Conservation (phyloP, 2,888 invertebrate species). For the Criorhina ranunculi region DNA sequence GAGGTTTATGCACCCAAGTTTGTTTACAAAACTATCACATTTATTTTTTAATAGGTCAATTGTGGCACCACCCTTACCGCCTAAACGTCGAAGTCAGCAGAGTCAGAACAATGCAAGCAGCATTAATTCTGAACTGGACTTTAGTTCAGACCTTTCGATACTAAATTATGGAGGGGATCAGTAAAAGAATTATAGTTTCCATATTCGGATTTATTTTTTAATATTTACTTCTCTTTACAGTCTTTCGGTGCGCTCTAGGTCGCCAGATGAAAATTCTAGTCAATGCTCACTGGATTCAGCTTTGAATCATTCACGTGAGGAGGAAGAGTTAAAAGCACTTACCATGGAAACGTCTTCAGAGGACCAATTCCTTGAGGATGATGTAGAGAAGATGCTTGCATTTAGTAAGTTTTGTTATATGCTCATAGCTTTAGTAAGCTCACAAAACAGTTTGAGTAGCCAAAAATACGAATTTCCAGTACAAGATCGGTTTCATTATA, state of each 20-base stretch:
- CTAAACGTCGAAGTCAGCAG: conserved; percentile 87
- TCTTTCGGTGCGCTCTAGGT: conserved; percentile 91
- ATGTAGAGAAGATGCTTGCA: conserved; percentile 81
- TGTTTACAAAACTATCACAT: neutral
- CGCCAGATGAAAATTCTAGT: conserved; percentile 89
- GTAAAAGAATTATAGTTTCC: conserved; percentile 79
- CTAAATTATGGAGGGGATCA: conserved; percentile 88
- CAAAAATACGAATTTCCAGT: conserved; percentile 20
- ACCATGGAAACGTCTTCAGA: conserved; percentile 85
- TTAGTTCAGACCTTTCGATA: conserved; percentile 85
- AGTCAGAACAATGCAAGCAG: conserved; percentile 84
- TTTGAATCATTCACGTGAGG: conserved; percentile 93
- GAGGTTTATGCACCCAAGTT: neutral
- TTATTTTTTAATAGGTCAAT: conserved; percentile 78
- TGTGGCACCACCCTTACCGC: conserved; percentile 92
- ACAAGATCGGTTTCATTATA: conserved; percentile 40
- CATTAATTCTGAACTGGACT: conserved; percentile 82
- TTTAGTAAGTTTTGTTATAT: conserved; percentile 80
- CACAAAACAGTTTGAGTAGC: conserved; percentile 15
- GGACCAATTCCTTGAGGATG: conserved; percentile 80
- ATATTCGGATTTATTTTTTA: neutral
- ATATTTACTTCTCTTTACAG: conserved; percentile 76
- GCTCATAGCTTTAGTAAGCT: neutral
- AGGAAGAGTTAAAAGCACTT: conserved; percentile 89
- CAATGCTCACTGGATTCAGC: conserved; percentile 93